A percentile compares a stretch with the other conserved stretches of the same genome.
phyloP scores from a whole-genome alignment of 1,140 invertebrate species.

The Drosophila virilis region DNA sequence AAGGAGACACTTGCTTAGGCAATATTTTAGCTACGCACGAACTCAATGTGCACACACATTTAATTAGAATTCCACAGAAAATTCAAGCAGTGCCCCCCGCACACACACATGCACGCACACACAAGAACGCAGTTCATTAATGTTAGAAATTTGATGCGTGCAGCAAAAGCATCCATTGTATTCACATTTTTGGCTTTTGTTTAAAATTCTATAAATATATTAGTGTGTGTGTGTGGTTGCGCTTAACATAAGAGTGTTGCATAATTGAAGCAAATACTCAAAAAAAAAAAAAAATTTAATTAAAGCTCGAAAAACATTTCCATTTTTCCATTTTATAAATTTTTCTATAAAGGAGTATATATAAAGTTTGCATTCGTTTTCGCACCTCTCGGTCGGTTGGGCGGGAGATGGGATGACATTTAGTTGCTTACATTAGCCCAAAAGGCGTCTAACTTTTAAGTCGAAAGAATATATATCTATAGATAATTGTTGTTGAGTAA shows the following conservation, averaged over 20 bases:
- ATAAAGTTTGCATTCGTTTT: no score
- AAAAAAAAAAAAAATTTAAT: no score
- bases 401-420: no score
- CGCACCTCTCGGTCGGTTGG: no score
- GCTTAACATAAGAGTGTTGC: no score
- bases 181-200: constrained; percentile 1
- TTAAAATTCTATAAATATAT: constrained; percentile 6
- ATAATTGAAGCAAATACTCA: background rate
- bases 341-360: no score
- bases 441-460: no score
- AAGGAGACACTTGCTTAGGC: constrained; percentile 76
- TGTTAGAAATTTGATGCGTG: constrained; percentile 46
- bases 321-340: no score
- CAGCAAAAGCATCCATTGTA: constrained; percentile 23
- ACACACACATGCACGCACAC: constrained; percentile 28
- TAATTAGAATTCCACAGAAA: constrained; percentile 64
- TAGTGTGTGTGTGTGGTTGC: background rate
- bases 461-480: no score
- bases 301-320: no score
- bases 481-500: no score
- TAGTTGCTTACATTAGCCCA: no score
- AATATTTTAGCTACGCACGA: constrained; percentile 42
- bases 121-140: constrained; percentile 49
- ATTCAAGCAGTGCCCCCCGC: constrained; percentile 39
- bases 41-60: constrained; percentile 29